A percentile compares a stretch with the other conserved stretches of the same genome.
Conservation (phyloP, 2,888 invertebrate genomes). For the Tetrapedia diversipes region DNA sequence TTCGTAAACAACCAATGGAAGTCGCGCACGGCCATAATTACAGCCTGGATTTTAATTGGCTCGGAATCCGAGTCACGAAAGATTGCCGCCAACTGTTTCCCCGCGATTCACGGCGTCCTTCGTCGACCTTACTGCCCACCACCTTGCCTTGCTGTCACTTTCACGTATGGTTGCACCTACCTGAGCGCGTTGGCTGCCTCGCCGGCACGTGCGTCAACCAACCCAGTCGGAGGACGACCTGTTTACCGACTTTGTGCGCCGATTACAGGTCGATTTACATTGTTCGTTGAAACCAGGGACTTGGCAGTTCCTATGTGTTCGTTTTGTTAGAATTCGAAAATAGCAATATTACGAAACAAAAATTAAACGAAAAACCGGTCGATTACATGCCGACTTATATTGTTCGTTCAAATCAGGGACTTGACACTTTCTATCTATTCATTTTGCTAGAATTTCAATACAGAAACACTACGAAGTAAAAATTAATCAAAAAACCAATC, state of each 20-base stretch:
- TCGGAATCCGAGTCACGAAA: conserved; percentile 60
- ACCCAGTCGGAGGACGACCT: conserved; percentile 42
- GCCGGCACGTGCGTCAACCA: conserved; percentile 56
- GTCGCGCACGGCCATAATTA: conserved; percentile 45
- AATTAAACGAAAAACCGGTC: too few species aligned
- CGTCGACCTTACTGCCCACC: conserved; percentile 75
- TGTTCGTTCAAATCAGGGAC: too few species aligned
- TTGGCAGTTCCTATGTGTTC: too few species aligned
- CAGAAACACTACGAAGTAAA: too few species aligned
- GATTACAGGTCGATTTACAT: too few species aligned
- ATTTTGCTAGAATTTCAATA: too few species aligned
- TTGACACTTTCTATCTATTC: too few species aligned
- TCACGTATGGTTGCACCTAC: conserved; percentile 70
- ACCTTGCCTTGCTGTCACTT: conserved; percentile 70
- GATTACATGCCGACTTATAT: too few species aligned
- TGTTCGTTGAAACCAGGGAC: too few species aligned
- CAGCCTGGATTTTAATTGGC: conserved; percentile 54
- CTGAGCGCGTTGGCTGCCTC: conserved; percentile 39
- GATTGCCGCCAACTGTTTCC: conserved; percentile 53
- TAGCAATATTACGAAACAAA: too few species aligned
- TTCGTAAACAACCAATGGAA: conserved; percentile 27
- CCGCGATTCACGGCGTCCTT: conserved; percentile 70
- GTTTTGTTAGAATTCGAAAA: too few species aligned
- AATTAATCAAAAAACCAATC: too few species aligned
- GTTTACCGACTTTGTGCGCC: conserved; percentile 23